Evolutionary conservation across 2,888 invertebrate genomes (phyloP).

Genomic region (Drosophila sordidapex): DNA sequence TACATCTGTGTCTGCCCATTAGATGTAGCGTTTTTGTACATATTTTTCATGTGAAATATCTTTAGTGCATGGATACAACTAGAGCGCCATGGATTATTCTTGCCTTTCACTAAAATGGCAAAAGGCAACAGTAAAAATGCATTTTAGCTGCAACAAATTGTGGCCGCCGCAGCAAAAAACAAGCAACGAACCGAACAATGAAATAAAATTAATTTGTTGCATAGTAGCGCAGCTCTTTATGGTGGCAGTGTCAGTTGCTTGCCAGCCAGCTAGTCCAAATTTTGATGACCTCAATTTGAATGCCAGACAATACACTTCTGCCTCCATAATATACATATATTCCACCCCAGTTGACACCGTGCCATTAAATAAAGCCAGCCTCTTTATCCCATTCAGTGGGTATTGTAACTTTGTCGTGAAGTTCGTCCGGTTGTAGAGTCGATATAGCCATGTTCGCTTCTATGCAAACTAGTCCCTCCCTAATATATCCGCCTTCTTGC

Average conservation of each 20-base stretch:
- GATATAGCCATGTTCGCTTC: neutral
- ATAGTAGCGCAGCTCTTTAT: constrained; percentile 2
- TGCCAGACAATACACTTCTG: constrained; percentile 36
- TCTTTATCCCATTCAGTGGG: neutral
- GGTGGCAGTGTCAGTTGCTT: constrained; percentile 23
- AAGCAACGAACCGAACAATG: constrained; percentile 27
- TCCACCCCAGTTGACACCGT: constrained; percentile 35
- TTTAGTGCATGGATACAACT: constrained; percentile 48
- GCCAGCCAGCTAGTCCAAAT: constrained; percentile 11
- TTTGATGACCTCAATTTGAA: constrained; percentile 57
- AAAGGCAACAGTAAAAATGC: constrained; percentile 32
- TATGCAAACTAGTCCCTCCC: neutral
- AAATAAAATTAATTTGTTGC: constrained; percentile 64
- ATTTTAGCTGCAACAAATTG: constrained; percentile 24
- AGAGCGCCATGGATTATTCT: constrained; percentile 41
- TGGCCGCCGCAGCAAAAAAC: neutral
- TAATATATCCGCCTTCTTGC: neutral
- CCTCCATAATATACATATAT: constrained; percentile 17
- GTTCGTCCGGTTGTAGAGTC: neutral
- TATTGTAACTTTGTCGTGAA: neutral
- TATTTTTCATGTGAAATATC: constrained; percentile 54
- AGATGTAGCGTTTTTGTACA: constrained; percentile 50
- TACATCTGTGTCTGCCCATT: constrained; percentile 61
- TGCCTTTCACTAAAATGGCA: constrained; percentile 28
- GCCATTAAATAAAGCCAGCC: constrained; percentile 7